Evolutionary conservation across 1,140 invertebrate genomes (phyloP), one percentile per base, ranked within the genome.

Genomic region (Drosophila seguyi): DNA sequence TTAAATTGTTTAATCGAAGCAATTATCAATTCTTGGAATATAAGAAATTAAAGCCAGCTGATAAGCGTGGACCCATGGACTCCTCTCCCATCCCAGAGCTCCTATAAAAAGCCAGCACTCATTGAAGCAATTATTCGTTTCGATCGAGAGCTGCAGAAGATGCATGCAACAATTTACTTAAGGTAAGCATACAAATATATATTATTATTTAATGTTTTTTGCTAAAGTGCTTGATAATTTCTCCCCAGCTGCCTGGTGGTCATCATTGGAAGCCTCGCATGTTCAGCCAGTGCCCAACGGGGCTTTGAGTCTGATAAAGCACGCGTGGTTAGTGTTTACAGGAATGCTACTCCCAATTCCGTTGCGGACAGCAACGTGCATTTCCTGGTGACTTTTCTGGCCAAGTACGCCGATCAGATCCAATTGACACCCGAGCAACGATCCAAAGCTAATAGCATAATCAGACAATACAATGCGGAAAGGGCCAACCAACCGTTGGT

Each of bases 1-100:
- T 13, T 18, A 11, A 1, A 18, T 50, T 50, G 0, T 36, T n/a
- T 29, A 48, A 50, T 50, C 16, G 13, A 18, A 50, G 6, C 13
- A 53, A 53, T 22, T 22, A 36, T 36, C 7, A 36, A 16, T 53
- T 53, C 50, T 22, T 53, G 31, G 50, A 53, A 53, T 10, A 10
- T 2, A 22, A 34, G 4, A 2, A 22, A 53, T 16, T 10, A 20
- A 36, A 22, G 4, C 7, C 31, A 10, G 4, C 13, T 36, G 50
- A 53, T 53, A 53, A 16, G 47, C 25, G 1, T 11, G 5, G 47
- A 48, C 14, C n/a, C 27, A 13, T 18, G 47, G 47, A 11, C 3
- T n/a, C 10, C 27, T 18, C 10, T 13, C 16, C 10, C 16, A 6
- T 18, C 18, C 0, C 27, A 18, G 48, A 50, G 48, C 27, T 13